Percentiles rank a stretch among this genome's conserved stretches.
Conservation (phyloP, 1,140 invertebrate genomes). For the Cepaea nemoralis region DNA sequence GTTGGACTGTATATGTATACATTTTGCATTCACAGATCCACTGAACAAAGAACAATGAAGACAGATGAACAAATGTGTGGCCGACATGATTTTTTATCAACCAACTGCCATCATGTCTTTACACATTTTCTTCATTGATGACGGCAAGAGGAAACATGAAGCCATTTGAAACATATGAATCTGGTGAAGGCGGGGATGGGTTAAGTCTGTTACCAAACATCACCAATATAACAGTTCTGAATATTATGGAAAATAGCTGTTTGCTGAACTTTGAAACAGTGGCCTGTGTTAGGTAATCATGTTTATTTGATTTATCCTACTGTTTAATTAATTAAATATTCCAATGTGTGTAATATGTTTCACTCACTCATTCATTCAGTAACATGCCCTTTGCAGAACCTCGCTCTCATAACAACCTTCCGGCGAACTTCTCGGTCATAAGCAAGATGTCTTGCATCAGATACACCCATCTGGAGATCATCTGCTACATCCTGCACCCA, state of each 20-base stretch:
- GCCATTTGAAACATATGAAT: neutral
- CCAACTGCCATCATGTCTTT: neutral
- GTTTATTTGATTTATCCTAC: no score
- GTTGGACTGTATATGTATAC: neutral
- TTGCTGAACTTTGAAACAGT: slow-evolving; percentile 28
- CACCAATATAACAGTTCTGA: slow-evolving; percentile 21
- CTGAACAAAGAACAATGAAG: neutral
- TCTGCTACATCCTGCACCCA: no score
- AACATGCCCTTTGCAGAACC: no score
- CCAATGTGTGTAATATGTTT: no score
- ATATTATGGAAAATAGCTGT: slow-evolving; percentile 36
- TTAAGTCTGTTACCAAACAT: neutral
- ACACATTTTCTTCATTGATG: neutral
- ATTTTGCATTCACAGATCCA: neutral
- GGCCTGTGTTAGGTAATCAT: slow-evolving; percentile 31
- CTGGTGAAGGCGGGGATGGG: neutral
- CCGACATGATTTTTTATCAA: neutral
- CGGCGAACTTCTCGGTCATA: no score
- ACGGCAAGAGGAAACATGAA: neutral
- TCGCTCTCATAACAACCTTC: no score
- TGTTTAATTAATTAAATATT: no score
- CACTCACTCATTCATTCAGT: no score
- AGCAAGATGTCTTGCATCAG: no score
- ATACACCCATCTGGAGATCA: no score
- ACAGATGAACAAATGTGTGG: neutral